A percentile compares a stretch with the other conserved stretches of the same genome.
Evolutionary conservation across 1,140 invertebrate species (phyloP).

Genomic region (Adelges cooleyi): DNA sequence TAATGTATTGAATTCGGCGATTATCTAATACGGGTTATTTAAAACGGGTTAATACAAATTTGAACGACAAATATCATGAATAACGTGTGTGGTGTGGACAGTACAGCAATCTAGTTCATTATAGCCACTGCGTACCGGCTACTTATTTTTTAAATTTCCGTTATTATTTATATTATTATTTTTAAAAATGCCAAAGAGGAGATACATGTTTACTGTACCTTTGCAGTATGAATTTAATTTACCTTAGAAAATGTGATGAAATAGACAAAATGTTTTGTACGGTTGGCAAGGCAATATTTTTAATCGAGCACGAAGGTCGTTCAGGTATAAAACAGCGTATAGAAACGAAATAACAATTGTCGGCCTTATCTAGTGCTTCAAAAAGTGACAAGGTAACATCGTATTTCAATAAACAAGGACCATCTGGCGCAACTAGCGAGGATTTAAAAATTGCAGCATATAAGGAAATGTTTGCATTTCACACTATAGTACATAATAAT

Average conservation of each 20-base stretch:
- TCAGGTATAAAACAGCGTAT: neutral
- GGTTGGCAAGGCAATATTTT: neutral
- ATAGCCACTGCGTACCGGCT: neutral
- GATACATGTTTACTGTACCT: neutral
- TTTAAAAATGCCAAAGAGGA: too few relatives aligned
- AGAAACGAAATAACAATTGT: neutral
- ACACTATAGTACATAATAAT: neutral
- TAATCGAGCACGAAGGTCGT: neutral
- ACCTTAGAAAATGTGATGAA: neutral
- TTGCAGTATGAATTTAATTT: conserved; percentile 7
- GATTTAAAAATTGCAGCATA: neutral
- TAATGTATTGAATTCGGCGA: too few relatives aligned
- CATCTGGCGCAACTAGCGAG: too few relatives aligned
- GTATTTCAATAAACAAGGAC: too few relatives aligned
- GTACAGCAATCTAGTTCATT: neutral
- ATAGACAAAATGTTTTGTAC: neutral
- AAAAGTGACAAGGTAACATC: conserved; percentile 1
- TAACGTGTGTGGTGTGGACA: too few relatives aligned
- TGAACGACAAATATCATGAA: too few relatives aligned
- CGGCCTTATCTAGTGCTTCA: neutral
- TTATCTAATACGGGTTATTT: too few relatives aligned
- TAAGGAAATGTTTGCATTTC: neutral
- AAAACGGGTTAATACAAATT: too few relatives aligned
- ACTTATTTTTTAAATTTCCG: neutral
- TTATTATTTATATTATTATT: neutral